phyloP scores from a whole-genome alignment of 2,888 invertebrate genomes.

The Helobdella robusta region DNA sequence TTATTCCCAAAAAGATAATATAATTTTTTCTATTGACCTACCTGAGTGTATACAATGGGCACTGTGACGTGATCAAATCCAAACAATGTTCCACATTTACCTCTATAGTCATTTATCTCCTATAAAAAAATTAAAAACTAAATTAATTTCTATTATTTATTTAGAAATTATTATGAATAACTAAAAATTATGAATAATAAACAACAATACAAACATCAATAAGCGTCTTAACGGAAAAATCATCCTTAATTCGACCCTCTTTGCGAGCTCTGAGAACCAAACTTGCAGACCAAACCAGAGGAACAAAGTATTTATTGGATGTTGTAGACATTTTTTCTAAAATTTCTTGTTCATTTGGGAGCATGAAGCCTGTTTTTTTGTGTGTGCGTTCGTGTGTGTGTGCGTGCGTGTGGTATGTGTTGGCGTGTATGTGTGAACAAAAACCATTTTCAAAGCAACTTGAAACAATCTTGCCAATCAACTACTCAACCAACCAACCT shows the following conservation, averaged over 20 bases:
- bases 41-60: constrained; percentile 58
- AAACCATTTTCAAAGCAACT: background rate
- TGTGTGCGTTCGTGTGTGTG: background rate
- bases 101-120: constrained; percentile 71
- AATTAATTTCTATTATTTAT: background rate
- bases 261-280: constrained; percentile 55
- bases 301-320: constrained; percentile 61
- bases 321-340: constrained; percentile 55
- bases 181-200: background rate
- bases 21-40: constrained; percentile 33
- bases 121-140: constrained; percentile 30
- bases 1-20: too few species aligned
- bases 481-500: background rate
- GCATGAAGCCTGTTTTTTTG: constrained; percentile 56
- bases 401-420: background rate
- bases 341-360: constrained; percentile 55
- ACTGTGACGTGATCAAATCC: constrained; percentile 59
- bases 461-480: background rate
- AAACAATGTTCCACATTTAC: constrained; percentile 41
- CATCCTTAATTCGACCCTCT: constrained; percentile 56
- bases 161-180: background rate
- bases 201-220: constrained; percentile 55
- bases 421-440: background rate
- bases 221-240: constrained; percentile 83
- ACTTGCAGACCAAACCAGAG: constrained; percentile 59